Conservation (phyloP, 2,888 invertebrate species). For the Helleia helle region DNA sequence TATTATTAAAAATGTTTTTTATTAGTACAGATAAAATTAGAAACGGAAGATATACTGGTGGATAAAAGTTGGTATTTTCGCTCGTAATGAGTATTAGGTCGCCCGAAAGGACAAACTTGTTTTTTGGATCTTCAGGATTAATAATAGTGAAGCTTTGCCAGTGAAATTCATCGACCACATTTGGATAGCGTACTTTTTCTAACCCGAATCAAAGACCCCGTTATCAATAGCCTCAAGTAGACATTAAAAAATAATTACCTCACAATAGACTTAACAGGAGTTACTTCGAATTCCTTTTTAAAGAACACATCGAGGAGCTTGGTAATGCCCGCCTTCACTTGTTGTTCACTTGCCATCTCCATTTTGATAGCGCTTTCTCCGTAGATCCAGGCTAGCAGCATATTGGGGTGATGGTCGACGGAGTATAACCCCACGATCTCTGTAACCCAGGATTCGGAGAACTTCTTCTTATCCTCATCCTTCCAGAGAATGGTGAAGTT, state of each 20-base stretch:
- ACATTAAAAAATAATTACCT: conserved; percentile 54
- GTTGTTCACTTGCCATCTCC: conserved; percentile 70
- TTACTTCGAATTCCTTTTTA: conserved; percentile 59
- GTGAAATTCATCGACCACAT: no score
- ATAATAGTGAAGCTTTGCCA: no score
- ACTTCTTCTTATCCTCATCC: conserved; percentile 62
- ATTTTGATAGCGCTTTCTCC: conserved; percentile 76
- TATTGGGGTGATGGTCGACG: conserved; percentile 73
- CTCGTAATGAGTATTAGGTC: no score
- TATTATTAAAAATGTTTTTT: no score
- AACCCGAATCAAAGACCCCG: no score
- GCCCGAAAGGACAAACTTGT: no score
- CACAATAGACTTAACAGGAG: conserved; percentile 62
- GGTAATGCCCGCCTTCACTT: conserved; percentile 68
- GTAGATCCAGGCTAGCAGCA: conserved; percentile 78
- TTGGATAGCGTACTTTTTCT: no score
- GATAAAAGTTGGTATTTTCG: no score
- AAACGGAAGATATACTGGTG: no score
- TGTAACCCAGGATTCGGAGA: conserved; percentile 71
- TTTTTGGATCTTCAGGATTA: no score
- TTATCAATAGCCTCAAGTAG: no score
- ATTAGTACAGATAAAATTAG: no score
- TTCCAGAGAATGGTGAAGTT: conserved; percentile 74
- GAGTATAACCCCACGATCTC: conserved; percentile 76
- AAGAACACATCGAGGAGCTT: conserved; percentile 71